Evolutionary conservation across 2,888 invertebrate species (phyloP), one percentile per base, ranked within the genome.

Genomic region (Carcina quercana): DNA sequence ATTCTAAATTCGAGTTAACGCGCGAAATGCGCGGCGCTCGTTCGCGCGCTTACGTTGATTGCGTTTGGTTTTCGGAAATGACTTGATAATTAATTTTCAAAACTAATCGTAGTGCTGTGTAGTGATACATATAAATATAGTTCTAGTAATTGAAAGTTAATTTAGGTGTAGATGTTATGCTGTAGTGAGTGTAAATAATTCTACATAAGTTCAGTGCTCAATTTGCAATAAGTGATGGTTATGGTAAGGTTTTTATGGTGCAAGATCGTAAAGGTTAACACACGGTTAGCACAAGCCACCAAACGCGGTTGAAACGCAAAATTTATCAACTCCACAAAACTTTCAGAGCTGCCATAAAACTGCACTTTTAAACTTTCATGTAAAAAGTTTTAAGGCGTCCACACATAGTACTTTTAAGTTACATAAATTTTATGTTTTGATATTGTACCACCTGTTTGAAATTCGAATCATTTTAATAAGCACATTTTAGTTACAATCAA

Each of bases 161-260:
- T 11, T 24, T 17, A 29, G 32, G 38, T 32, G 12, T 28, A 28
- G 14, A 14, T 32, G 36, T 36, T 39, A 14, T 40, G 38, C 30
- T 46, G 36, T 29, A 37, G 28, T 40, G 38, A 8, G 30, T 35
- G 15, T 35, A n/a, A 27, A 25, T 30, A 30, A 35, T 21, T 22
- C 15, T 27, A 21, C 11, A 22, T 27, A 26, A 13, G 4, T 14
- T 11, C 3, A 34, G 50, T 59, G 59, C 28, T 52, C 27, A 59
- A 50, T 43, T 44, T 40, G 42, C 38, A 37, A 43, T 45, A 46
- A 41, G 36, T 28, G 24, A 37, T 25, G 37, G 43, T 35, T 37
- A 32, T 37, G 60, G 60, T 63, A 63, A 61, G 60, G 42, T 45
- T 39, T 44, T 35, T 39, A 15, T 27, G 32, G 42, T 47, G 50